Conservation (phyloP, 2,888 invertebrate species). For the Epinotia demarniana region DNA sequence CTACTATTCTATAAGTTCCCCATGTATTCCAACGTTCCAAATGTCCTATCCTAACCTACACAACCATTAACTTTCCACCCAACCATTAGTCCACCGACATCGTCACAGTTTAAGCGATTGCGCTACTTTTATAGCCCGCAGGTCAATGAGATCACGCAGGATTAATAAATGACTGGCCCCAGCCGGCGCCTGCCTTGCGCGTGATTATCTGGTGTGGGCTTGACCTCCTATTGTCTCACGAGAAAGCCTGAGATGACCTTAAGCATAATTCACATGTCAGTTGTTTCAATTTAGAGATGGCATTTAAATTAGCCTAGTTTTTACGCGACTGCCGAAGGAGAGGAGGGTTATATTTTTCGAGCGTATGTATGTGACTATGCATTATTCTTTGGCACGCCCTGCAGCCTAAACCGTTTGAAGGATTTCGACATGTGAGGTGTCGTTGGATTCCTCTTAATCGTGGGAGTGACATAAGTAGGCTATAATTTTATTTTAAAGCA, state of each 20-base stretch:
- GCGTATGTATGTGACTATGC: too few species aligned
- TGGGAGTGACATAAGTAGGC: too few species aligned
- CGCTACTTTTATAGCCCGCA: slow-evolving; percentile 10
- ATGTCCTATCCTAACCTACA: not conserved
- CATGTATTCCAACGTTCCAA: not conserved
- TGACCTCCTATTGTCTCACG: slow-evolving; percentile 31
- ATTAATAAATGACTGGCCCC: slow-evolving; percentile 35
- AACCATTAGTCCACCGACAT: not conserved
- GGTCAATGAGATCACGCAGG: slow-evolving; percentile 43
- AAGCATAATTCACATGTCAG: slow-evolving; percentile 24
- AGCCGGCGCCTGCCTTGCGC: slow-evolving; percentile 19
- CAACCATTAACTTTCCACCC: not conserved
- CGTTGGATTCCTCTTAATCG: too few species aligned
- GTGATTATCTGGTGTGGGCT: slow-evolving; percentile 28
- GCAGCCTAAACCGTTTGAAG: too few species aligned
- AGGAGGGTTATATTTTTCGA: too few species aligned
- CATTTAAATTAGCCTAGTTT: slow-evolving; percentile 11
- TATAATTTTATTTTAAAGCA: too few species aligned
- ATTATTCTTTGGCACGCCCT: too few species aligned
- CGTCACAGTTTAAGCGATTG: slow-evolving; percentile 4
- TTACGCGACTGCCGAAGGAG: too few species aligned
- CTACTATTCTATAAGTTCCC: too few species aligned
- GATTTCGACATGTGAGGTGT: too few species aligned
- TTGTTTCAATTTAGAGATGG: slow-evolving; percentile 9
- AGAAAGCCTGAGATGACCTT: slow-evolving; percentile 34